Evolutionary conservation across 23 tunicate genomes (phyloP).

Genomic region (Halocynthia roretzi): DNA sequence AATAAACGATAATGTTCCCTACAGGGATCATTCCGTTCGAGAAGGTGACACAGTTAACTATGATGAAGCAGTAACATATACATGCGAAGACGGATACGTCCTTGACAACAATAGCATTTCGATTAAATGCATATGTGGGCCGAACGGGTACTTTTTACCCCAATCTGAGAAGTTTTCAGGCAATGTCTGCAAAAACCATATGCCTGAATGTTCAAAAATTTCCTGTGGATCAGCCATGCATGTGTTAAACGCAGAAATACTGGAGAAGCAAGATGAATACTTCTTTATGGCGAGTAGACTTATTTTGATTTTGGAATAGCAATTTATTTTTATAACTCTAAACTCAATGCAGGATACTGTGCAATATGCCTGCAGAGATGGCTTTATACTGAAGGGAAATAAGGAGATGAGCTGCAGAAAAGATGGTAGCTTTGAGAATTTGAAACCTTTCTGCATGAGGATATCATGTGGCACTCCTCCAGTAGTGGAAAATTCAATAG

Average conservation of each 20-base stretch:
- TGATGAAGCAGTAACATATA: constrained; percentile 20
- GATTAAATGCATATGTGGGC: constrained; percentile 10
- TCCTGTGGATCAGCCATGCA: constrained; percentile 11
- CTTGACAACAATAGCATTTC: neutral
- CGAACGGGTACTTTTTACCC: constrained; percentile 6
- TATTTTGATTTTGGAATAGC: no score
- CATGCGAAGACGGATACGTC: constrained; percentile 55
- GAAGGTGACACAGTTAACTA: neutral
- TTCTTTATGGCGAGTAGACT: neutral
- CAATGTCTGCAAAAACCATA: neutral
- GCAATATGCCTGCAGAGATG: constrained; percentile 4
- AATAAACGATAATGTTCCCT: neutral
- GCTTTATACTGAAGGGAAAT: constrained; percentile 6
- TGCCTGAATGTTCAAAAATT: constrained; percentile 6
- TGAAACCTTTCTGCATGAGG: constrained; percentile 2
- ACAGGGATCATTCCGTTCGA: constrained; percentile 8
- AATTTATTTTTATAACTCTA: neutral
- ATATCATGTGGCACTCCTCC: constrained; percentile 21
- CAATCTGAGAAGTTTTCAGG: neutral
- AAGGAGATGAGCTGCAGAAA: neutral
- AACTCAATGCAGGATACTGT: constrained; percentile 7
- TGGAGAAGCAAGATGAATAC: constrained; percentile 4
- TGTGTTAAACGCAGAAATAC: neutral
- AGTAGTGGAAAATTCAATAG: neutral
- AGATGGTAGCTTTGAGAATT: constrained; percentile 11